Percentiles rank a stretch among this genome's conserved stretches.
These are phyloP conservation scores for Rhamphomyia laevipes DNA, from an alignment of 2,888 invertebrate genomes.

Conservation along the genomic window DNA sequence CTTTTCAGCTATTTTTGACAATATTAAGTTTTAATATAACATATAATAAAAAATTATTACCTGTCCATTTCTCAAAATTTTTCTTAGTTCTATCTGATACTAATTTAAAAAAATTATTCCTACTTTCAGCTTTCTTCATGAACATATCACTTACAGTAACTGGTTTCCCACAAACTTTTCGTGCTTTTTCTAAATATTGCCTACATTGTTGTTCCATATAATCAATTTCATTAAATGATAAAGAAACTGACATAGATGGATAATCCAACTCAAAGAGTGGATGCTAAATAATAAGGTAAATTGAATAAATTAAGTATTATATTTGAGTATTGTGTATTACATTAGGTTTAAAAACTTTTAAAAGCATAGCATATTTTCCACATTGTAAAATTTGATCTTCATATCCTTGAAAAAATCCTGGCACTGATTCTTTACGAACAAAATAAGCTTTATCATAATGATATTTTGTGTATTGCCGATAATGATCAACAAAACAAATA, in stretches of 20 bases:
- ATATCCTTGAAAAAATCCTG: slow-evolving; percentile 53
- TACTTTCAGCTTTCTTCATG: slow-evolving; percentile 39
- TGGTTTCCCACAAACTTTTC: slow-evolving; percentile 39
- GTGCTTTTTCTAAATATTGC: slow-evolving; percentile 21
- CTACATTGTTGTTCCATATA: slow-evolving; percentile 19
- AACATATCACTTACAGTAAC: slow-evolving; percentile 42
- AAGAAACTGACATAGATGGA: slow-evolving; percentile 29
- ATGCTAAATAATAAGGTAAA: slow-evolving; percentile 21
- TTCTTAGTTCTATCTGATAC: slow-evolving; percentile 35
- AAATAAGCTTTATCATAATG: slow-evolving; percentile 33
- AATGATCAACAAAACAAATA: slow-evolving; percentile 39
- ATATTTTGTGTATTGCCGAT: slow-evolving; percentile 29
- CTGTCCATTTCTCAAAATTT: slow-evolving; percentile 28
- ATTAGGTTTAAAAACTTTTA: slow-evolving; percentile 57
- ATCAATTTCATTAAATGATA: slow-evolving; percentile 27
- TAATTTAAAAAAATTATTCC: slow-evolving; percentile 42
- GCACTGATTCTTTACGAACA: slow-evolving; percentile 39
- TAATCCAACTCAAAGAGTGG: slow-evolving; percentile 26
- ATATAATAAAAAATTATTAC: not conserved
- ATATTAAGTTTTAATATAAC: too few relatives aligned
- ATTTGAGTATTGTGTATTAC: slow-evolving; percentile 33
- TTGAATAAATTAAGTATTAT: too few relatives aligned
- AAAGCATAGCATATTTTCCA: slow-evolving; percentile 59
- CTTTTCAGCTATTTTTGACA: slow-evolving; percentile 8
- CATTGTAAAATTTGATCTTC: slow-evolving; percentile 57